Evolutionary conservation across 2,888 invertebrate genomes (phyloP), one percentile per base, ranked within the genome.

Genomic region (Oscheius sp.): DNA sequence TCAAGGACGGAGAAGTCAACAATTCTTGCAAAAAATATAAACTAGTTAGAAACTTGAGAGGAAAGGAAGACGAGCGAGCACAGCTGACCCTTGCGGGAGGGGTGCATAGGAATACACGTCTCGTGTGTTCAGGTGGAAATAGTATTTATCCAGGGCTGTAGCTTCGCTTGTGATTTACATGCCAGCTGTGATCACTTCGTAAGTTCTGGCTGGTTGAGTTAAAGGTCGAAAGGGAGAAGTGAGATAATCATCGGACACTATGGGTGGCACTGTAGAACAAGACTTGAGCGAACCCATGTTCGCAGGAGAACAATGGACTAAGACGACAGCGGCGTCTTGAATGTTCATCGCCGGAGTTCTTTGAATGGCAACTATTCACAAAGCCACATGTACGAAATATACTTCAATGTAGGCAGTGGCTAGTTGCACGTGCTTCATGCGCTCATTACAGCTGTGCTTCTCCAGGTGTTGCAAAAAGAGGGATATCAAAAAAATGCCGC

Each of bases 221-320:
- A 42, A 42, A 27, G 45, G 61, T 29, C 42, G 42, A 31, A 61
- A 31, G 55, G 17, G 55, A 55, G 34, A 20, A 37, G 20, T 48
- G 48, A 39, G 61, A 61, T 61, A 61, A 45, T 45, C 39, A 61
- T 61, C 61, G n/a, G 34, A 31, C 61, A 45, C 27, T 20, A 17
- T 61, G 61, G 61, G 61, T 61, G 61, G 61, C 61, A 61, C n/a
- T n/a, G n/a, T n/a, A 61, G 61, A 61, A 39, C 42, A 42, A 45
- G 25, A n/a, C n/a, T n/a, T n/a, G n/a, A n/a, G n/a, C n/a, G n/a
- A n/a, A n/a, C n/a, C n/a, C n/a, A n/a, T n/a, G n/a, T n/a, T n/a
- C n/a, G n/a, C n/a, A n/a, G n/a, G n/a, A n/a, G n/a, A n/a, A n/a
- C n/a, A n/a, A n/a, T n/a, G n/a, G n/a, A n/a, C n/a, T n/a, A n/a